phyloP scores from a whole-genome alignment of 2,113 vertebrate genomes.

The Chloropsis hardwickii region DNA sequence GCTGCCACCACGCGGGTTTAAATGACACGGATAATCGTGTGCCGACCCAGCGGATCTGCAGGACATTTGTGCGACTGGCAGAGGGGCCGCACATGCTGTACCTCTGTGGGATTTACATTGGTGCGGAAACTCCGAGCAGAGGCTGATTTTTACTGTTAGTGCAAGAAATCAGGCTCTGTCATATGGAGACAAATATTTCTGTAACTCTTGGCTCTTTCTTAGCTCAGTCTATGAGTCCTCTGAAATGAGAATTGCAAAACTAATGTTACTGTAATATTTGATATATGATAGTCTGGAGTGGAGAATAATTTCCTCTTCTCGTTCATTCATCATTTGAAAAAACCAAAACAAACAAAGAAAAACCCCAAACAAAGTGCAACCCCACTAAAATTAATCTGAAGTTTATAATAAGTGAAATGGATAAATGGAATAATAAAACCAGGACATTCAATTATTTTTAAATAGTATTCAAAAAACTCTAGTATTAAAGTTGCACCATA shows the following conservation, averaged over 20 bases:
- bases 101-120: not conserved
- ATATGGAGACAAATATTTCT: not conserved
- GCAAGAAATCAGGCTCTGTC: not conserved
- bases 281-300: not conserved
- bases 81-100: not conserved
- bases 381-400: not conserved
- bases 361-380: not conserved
- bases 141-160: not conserved
- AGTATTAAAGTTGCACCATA: not conserved
- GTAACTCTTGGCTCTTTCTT: not conserved
- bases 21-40: not conserved
- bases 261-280: not conserved
- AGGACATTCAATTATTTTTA: not conserved
- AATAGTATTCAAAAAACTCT: not conserved
- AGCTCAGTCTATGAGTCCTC: not conserved
- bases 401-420: not conserved
- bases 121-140: not conserved
- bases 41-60: not conserved
- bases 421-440: not conserved
- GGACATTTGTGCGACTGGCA: rapidly evolving
- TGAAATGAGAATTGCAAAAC: not conserved
- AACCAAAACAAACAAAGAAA: not conserved
- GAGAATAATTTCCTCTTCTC: not conserved
- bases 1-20: not conserved
- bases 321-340: not conserved